These are phyloP conservation scores for Bradysia coprophila DNA, from an alignment of 1,140 invertebrate genomes.

Conservation along the genomic window DNA sequence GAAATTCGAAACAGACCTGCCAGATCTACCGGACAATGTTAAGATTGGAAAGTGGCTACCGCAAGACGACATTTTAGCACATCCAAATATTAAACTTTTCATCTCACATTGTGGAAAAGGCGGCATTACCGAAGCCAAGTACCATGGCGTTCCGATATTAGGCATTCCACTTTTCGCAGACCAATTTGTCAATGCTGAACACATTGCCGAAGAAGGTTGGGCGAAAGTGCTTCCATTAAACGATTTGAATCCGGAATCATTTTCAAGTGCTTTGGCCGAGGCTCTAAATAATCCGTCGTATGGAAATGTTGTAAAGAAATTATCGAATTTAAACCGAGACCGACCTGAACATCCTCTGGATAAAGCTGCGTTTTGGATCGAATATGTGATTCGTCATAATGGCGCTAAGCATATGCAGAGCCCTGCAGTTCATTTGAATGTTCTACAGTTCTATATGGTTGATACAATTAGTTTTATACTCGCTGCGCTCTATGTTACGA, in stretches of 20 bases:
- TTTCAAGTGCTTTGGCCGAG: not conserved
- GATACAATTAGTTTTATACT: constrained; percentile 7
- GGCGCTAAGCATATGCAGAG: constrained; percentile 25
- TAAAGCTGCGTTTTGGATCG: constrained; percentile 15
- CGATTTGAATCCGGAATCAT: not conserved
- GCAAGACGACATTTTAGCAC: constrained; percentile 23
- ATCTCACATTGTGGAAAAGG: constrained; percentile 34
- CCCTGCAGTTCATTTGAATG: constrained; percentile 16
- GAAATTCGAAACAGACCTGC: constrained; percentile 33
- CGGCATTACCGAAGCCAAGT: constrained; percentile 22
- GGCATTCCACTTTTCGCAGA: constrained; percentile 25
- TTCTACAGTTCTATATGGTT: constrained; percentile 9
- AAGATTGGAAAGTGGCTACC: constrained; percentile 30
- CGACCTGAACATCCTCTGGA: constrained; percentile 14
- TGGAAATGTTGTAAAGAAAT: constrained; percentile 9
- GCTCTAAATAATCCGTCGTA: constrained; percentile 11
- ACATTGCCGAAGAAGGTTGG: constrained; percentile 6
- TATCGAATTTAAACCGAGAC: constrained; percentile 18
- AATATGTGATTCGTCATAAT: constrained; percentile 24
- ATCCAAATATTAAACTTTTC: constrained; percentile 26
- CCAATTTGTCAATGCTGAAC: constrained; percentile 25
- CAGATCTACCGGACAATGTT: constrained; percentile 26
- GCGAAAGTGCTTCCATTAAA: not conserved
- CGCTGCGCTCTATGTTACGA: not conserved
- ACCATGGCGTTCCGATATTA: constrained; percentile 16